A percentile compares a stretch with the other conserved stretches of the same genome.
Conservation (phyloP, 2,888 invertebrate genomes). For the Drosophila kokeensis region DNA sequence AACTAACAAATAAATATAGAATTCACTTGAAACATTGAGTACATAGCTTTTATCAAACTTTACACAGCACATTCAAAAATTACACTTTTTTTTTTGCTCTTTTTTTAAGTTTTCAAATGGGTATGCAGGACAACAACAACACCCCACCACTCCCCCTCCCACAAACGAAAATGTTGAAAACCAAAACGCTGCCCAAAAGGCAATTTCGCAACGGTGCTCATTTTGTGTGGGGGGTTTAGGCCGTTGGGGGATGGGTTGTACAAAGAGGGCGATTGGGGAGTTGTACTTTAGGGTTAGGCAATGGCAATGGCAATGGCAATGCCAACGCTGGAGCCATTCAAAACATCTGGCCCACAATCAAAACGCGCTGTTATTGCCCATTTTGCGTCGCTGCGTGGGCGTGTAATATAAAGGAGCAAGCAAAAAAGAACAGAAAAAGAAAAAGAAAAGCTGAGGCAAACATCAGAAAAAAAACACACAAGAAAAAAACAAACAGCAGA, state of each 20-base stretch:
- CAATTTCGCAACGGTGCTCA: conserved; percentile 63
- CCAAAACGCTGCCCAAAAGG: conserved; percentile 48
- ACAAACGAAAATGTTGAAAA: conserved; percentile 7
- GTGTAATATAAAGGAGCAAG: conserved; percentile 46
- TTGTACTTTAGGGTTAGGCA: conserved; percentile 65
- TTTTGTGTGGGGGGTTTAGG: conserved; percentile 29
- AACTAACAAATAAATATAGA: neutral
- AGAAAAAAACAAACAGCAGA: conserved; percentile 17
- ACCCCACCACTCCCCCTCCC: neutral
- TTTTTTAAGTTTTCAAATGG: neutral
- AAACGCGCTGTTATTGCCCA: conserved; percentile 71
- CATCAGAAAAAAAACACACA: neutral
- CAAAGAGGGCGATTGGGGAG: conserved; percentile 7
- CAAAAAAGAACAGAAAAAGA: conserved; percentile 6
- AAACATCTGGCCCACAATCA: conserved; percentile 71
- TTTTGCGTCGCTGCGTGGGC: conserved; percentile 63
- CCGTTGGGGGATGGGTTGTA: neutral
- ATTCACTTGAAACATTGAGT: neutral
- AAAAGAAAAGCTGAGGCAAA: conserved; percentile 5
- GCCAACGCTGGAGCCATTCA: conserved; percentile 55
- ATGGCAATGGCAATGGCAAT: conserved; percentile 29
- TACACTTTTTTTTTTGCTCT: neutral
- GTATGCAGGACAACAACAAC: neutral
- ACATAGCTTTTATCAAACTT: neutral
- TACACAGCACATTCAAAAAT: neutral